Base-by-base conservation (phyloP, 2,888 invertebrate species). In the Tribolium freemani region DNA sequence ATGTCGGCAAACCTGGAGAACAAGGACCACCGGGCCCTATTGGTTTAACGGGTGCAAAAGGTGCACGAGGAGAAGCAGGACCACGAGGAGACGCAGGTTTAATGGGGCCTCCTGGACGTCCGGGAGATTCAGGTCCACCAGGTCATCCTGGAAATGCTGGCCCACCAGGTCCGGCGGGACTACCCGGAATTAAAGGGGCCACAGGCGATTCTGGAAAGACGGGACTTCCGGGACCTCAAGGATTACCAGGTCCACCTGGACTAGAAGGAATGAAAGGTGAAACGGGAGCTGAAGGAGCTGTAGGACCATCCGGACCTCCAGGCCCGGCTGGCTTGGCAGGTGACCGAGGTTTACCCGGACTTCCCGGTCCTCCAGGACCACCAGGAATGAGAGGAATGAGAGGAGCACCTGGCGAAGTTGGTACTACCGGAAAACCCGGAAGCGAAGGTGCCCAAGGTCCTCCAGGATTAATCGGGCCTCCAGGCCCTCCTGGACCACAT, bases 201-300 rank as follows among this genome's bases (percentile, higher is more conserved):
- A 85, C 89, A 0, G 94, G 94, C 45, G 94, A 94, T 79, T 83
- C 88, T 5, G 94, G 94, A 9, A 88, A 93, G 75, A 88, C 91
- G 1, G 94, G 94, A 4, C 85, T 88, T 45, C 87, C 90, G 1
- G 94, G 94, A 0, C 88, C 89, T 0, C 88, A 90, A 69, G 95
- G 96, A 2, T 87, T 90, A 13, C 91, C 93, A 30, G 95, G 96
- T 11, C 87, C 90, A 1, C 90, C 90, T 9, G 96, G 95, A 31
- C 82, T 88, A 2, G 93, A 94, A 81, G 94, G 94, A 51, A 86
- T 88, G 16, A 94, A 94, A 85, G 96, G 95, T 8, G 94, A 94
- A 81, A 88, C 90, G 53, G 93, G 94, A 9, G 88, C 89, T 30
- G 91, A 91, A 80, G 92, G 94, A 3, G 89, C 91, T 58, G 81